phyloP scores from a whole-genome alignment of 2,113 vertebrate genomes.

The Bambusicola thoracicus region DNA sequence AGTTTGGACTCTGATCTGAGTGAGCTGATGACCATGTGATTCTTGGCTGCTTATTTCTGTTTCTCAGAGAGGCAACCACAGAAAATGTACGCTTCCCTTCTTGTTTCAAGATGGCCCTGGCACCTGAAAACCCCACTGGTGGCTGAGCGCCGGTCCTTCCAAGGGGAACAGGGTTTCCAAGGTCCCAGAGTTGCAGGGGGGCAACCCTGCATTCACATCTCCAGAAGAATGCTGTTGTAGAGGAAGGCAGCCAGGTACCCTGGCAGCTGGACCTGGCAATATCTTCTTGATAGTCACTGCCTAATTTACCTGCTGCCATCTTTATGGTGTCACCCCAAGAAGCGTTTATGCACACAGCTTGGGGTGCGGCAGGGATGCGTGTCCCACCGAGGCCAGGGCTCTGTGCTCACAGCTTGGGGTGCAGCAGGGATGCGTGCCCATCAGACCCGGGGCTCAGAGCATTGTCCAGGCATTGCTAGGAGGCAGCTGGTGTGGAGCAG shows the following conservation, averaged over 20 bases:
- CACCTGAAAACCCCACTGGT: neutral
- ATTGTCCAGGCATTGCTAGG: neutral
- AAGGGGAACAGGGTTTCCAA: accelerated
- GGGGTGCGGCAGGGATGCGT: accelerated
- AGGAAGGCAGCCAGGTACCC: neutral
- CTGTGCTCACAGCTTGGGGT: neutral
- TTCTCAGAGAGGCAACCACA: neutral
- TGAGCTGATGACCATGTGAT: accelerated
- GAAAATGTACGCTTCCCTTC: neutral
- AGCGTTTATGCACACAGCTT: neutral
- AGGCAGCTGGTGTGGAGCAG: neutral
- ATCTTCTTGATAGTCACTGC: accelerated
- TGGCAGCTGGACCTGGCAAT: neutral
- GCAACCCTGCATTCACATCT: neutral
- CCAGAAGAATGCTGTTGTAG: neutral
- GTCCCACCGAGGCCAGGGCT: neutral
- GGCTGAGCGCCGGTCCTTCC: neutral
- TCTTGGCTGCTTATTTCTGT: neutral
- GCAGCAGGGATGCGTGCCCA: accelerated
- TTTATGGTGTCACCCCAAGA: neutral
- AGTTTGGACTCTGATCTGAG: neutral
- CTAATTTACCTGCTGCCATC: accelerated
- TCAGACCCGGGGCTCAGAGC: accelerated
- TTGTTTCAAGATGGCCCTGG: neutral
- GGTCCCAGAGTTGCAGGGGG: neutral